Percentiles rank a stretch among this genome's conserved stretches.
These are phyloP conservation scores for Gerris buenoi DNA, from an alignment of 1,140 invertebrate species.

Conservation along the genomic window DNA sequence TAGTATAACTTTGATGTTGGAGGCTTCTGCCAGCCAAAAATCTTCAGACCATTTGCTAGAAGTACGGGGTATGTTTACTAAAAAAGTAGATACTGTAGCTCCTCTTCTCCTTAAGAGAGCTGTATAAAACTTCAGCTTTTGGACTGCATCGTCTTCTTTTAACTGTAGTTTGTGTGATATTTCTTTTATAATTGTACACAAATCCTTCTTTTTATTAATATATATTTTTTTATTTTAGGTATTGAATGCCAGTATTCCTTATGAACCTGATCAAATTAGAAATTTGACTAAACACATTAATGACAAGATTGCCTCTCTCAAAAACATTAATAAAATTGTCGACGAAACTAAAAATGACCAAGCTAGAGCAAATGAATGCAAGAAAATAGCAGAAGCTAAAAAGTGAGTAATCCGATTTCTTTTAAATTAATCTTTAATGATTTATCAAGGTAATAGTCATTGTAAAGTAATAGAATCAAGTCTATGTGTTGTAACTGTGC, in stretches of 20 bases:
- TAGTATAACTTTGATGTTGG: too few relatives aligned
- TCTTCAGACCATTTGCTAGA: too few relatives aligned
- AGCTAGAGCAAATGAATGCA: slow-evolving; percentile 52
- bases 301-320: slow-evolving; percentile 65
- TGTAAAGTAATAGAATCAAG: not conserved
- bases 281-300: slow-evolving; percentile 70
- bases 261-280: slow-evolving; percentile 72
- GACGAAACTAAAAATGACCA: slow-evolving; percentile 66
- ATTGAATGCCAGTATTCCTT: slow-evolving; percentile 36
- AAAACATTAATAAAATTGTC: slow-evolving; percentile 79
- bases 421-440: not conserved
- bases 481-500: not conserved
- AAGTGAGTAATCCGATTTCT: too few relatives aligned
- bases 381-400: slow-evolving; percentile 47
- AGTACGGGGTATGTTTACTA: too few relatives aligned
- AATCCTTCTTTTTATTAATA: not conserved
- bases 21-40: too few relatives aligned
- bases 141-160: too few relatives aligned
- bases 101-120: too few relatives aligned
- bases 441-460: not conserved
- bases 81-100: too few relatives aligned
- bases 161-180: not conserved
- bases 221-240: slow-evolving; percentile 14
- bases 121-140: too few relatives aligned
- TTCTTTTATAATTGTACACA: not conserved